Conservation (phyloP, 1,140 invertebrate species). For the Penaeus indicus region DNA sequence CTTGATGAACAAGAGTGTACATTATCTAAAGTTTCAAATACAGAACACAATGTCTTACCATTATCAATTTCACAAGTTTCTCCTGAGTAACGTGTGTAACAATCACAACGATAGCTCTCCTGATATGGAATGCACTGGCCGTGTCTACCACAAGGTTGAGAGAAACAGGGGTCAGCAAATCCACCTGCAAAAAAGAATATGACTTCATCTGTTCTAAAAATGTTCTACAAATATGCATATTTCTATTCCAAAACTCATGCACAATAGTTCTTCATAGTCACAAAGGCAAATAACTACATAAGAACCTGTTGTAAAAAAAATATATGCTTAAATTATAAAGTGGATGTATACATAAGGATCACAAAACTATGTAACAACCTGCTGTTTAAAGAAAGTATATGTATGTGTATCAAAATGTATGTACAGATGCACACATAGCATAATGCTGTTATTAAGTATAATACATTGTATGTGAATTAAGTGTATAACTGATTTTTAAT, state of each 20-base stretch:
- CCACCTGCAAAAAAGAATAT: constrained; percentile 63
- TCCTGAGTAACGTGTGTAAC: constrained; percentile 82
- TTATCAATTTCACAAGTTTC: constrained; percentile 87
- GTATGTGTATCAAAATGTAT: constrained; percentile 16
- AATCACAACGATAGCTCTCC: constrained; percentile 83
- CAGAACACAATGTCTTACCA: constrained; percentile 70
- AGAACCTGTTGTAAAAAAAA: neutral
- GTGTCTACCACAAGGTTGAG: constrained; percentile 84
- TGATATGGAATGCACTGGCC: constrained; percentile 80
- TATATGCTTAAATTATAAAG: neutral
- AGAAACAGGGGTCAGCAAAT: constrained; percentile 75
- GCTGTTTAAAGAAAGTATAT: neutral
- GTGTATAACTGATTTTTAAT: neutral
- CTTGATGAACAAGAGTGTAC: neutral
- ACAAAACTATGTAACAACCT: neutral
- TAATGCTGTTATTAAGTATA: no score
- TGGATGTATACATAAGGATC: neutral
- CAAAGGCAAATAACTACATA: neutral
- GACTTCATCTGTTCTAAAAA: neutral
- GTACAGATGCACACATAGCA: neutral
- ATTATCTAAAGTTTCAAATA: neutral
- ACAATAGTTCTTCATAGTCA: neutral
- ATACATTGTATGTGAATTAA: no score
- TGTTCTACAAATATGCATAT: neutral
- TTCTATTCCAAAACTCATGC: neutral